Conservation (phyloP, 2,888 invertebrate species). For the Dasysyrphus tricinctus region DNA sequence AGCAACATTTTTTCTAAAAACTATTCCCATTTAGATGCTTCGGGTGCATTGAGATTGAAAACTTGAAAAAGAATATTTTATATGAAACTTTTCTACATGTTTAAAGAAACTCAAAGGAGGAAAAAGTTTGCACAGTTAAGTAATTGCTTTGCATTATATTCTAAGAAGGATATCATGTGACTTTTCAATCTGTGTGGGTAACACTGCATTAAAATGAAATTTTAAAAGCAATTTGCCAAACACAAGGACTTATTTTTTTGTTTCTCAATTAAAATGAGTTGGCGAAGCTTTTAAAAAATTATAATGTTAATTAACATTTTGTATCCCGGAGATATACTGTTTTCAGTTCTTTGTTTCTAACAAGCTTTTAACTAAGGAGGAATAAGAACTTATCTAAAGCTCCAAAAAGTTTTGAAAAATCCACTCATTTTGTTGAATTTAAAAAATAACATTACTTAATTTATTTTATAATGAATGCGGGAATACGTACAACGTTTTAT, state of each 20-base stretch:
- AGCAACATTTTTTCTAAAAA: not conserved
- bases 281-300: not conserved
- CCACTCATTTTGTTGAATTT: no score
- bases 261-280: not conserved
- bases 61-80: slow-evolving; percentile 21
- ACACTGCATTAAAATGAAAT: slow-evolving; percentile 55
- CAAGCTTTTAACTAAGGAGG: no score
- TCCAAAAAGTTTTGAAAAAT: no score
- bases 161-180: slow-evolving; percentile 11
- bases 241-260: not conserved
- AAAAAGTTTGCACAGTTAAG: not conserved
- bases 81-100: slow-evolving; percentile 17
- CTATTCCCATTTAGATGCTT: slow-evolving; percentile 5
- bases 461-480: no score
- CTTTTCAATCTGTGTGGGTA: slow-evolving; percentile 15
- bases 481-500: no score
- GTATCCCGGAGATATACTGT: no score
- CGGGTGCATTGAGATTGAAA: slow-evolving; percentile 14
- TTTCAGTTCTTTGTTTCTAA: not conserved
- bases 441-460: no score
- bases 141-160: slow-evolving; percentile 4
- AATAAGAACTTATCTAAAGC: no score
- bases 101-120: slow-evolving; percentile 5
- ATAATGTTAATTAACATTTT: not conserved
- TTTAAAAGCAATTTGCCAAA: slow-evolving; percentile 43